Base-by-base conservation (phyloP, 2,888 invertebrate genomes). In the Megamerina dolium region DNA sequence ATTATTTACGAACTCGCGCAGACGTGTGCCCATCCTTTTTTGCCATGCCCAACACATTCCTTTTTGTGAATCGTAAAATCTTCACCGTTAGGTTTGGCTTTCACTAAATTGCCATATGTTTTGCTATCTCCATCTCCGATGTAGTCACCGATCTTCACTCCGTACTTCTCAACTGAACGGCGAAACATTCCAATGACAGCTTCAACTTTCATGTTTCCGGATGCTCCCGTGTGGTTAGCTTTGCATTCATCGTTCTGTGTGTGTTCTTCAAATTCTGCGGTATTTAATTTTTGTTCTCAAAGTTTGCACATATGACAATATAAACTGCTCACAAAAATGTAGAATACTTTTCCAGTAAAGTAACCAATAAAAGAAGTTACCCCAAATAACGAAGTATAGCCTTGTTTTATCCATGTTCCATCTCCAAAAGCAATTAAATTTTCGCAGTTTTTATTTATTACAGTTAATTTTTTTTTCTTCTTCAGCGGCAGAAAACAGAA, bases 121-220 rank as follows among this genome's bases (percentile, higher is more conserved):
- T 45, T 45, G 10, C 16, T 21, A 16, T 45, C 35, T 4, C 40
- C 36, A 16, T 45, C 40, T 20, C 45, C 39, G 10, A 45, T 41
- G 41, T 45, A 36, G 10, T 35, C 21, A 2, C 14, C 14, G 12
- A 19, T 29, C n/a, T 29, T 39, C 5, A 23, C 4, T 26, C 27
- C 35, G 17, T 35, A n/a, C 14, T 14, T 13, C n/a, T 26, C 19
- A n/a, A 16, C 38, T 2, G 35, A 39, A 3, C 39, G 13, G 4
- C 10, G 10, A 16, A 43, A 43, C 38, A 39, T 33, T 26, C 26
- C 27, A 4, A 16, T 9, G 2, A 21, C 10, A 16, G 20, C 10
- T 2, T 17, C 35, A n/a, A n/a, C n/a, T n/a, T n/a, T n/a, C n/a
- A n/a, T n/a, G n/a, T n/a, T n/a, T n/a, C 34, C 20, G 10, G 19